Evolutionary conservation across 2,888 invertebrate genomes (phyloP).

Genomic region (Diaperis boleti): DNA sequence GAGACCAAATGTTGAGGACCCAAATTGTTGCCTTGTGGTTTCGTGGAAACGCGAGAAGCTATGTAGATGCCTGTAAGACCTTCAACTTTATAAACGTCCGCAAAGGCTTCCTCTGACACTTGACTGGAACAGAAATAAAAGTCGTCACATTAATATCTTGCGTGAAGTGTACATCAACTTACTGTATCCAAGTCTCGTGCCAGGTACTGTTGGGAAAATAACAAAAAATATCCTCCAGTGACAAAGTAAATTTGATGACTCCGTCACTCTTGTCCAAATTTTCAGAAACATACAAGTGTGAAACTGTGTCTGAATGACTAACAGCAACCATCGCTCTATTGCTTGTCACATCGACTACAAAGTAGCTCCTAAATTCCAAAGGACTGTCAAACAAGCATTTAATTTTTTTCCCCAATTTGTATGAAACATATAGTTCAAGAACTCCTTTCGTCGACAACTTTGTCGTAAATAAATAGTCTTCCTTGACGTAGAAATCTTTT

Average conservation of each 20-base stretch:
- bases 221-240: conserved; percentile 83
- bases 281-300: conserved; percentile 87
- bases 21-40: conserved; percentile 70
- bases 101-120: conserved; percentile 84
- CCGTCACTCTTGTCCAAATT: conserved; percentile 68
- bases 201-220: conserved; percentile 87
- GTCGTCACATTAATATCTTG: too few relatives aligned
- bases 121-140: conserved; percentile 71
- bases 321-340: conserved; percentile 85
- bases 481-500: conserved; percentile 85
- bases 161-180: too few relatives aligned
- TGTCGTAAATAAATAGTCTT: conserved; percentile 88
- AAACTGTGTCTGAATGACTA: conserved; percentile 78
- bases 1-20: conserved; percentile 83
- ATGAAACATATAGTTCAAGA: conserved; percentile 79
- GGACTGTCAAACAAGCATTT: conserved; percentile 82
- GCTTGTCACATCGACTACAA: conserved; percentile 86
- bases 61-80: conserved; percentile 91
- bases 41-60: conserved; percentile 79
- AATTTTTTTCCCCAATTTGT: conserved; percentile 77
- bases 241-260: conserved; percentile 80
- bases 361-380: conserved; percentile 76
- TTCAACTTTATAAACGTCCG: conserved; percentile 89
- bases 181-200: conserved; percentile 87
- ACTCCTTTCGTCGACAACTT: conserved; percentile 63